Percentiles rank a stretch among this genome's conserved stretches.
phyloP scores from a whole-genome alignment of 2,888 invertebrate genomes.

The Agriopis marginaria region DNA sequence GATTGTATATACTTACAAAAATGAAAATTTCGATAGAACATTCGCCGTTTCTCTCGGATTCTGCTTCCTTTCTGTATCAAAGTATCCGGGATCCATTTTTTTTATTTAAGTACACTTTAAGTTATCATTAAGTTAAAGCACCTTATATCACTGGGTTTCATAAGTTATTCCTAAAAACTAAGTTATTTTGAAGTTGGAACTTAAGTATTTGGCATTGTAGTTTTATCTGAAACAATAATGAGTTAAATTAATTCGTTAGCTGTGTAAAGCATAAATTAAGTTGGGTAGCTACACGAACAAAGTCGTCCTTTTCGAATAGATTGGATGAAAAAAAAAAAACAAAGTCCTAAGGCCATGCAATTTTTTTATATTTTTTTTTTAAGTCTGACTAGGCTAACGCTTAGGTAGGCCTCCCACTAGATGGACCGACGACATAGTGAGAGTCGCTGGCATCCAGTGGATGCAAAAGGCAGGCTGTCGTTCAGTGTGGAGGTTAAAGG shows the following conservation, averaged over 20 bases:
- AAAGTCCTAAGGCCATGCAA: too few species aligned
- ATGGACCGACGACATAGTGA: too few species aligned
- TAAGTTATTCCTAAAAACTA: background rate
- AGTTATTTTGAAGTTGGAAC: background rate
- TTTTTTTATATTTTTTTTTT: too few species aligned
- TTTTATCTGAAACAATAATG: slow-evolving; percentile 6
- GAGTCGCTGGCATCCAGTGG: too few species aligned
- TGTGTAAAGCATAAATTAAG: background rate
- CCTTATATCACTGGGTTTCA: slow-evolving; percentile 10
- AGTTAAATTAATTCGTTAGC: background rate
- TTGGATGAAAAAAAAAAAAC: too few species aligned
- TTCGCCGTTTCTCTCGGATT: slow-evolving; percentile 89
- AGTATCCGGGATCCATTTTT: slow-evolving; percentile 81
- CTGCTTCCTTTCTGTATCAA: slow-evolving; percentile 76
- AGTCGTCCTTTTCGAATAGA: too few species aligned
- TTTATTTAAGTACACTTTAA: slow-evolving; percentile 31
- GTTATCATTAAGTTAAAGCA: slow-evolving; percentile 7
- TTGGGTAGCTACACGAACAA: too few species aligned
- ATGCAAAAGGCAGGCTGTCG: too few species aligned
- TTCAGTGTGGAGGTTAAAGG: too few species aligned
- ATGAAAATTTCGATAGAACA: slow-evolving; percentile 87
- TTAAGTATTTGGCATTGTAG: background rate
- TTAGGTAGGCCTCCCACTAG: too few species aligned
- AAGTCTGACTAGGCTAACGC: too few species aligned
- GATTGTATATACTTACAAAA: slow-evolving; percentile 84